Conservation (phyloP, 2,888 invertebrate species). For the Dermolepida albohirtum region DNA sequence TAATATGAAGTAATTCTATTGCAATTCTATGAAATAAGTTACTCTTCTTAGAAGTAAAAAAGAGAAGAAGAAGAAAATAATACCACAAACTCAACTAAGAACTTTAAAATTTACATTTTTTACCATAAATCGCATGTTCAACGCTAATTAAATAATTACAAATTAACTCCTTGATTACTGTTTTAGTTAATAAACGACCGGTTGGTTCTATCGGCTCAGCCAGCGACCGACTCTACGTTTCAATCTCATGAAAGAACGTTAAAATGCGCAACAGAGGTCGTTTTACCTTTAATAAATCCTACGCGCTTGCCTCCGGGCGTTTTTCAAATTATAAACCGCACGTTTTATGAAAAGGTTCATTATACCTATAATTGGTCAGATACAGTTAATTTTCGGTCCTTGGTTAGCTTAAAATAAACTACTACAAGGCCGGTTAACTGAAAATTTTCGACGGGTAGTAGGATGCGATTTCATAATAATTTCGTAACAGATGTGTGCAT, state of each 20-base stretch:
- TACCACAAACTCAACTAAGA: too few relatives aligned
- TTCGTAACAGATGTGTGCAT: conserved; percentile 25
- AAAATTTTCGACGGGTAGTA: conserved; percentile 21
- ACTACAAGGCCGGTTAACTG: conserved; percentile 32
- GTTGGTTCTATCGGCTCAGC: background rate
- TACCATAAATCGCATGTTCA: conserved; percentile 17
- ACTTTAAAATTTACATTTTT: too few relatives aligned
- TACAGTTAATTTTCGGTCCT: conserved; percentile 33
- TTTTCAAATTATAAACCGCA: conserved; percentile 35
- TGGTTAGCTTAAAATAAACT: conserved; percentile 33
- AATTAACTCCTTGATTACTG: conserved; percentile 3
- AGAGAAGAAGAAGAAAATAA: too few relatives aligned
- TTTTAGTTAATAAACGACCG: conserved; percentile 1
- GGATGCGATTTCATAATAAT: conserved; percentile 17
- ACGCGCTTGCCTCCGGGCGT: conserved; percentile 9
- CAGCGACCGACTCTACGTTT: background rate
- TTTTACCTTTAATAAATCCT: conserved; percentile 27
- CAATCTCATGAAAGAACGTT: background rate
- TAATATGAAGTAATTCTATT: too few relatives aligned
- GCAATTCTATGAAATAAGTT: too few relatives aligned
- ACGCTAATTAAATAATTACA: conserved; percentile 19
- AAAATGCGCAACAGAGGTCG: conserved; percentile 21
- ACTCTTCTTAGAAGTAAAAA: too few relatives aligned
- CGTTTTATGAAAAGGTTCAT: conserved; percentile 33
- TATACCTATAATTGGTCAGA: conserved; percentile 34